Percentiles rank a stretch among this genome's conserved stretches.
Evolutionary conservation across 23 tunicate species (phyloP).

Genomic region (Trididemnum clinides): DNA sequence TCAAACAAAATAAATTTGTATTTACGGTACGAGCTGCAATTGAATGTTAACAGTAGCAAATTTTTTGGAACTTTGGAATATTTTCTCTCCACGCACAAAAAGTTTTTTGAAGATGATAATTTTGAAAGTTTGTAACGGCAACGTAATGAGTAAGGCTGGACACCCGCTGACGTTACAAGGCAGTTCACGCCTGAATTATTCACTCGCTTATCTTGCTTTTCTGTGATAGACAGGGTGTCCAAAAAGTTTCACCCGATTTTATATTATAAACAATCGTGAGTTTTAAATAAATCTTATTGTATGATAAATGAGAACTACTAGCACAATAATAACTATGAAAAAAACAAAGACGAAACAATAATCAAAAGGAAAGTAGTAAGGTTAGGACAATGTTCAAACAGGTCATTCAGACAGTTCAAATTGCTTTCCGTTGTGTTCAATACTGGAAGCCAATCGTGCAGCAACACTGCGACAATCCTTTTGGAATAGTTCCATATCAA

Average conservation of each 20-base stretch:
- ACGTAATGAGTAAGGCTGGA: too few species aligned
- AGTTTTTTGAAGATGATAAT: too few species aligned
- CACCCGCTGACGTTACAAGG: too few species aligned
- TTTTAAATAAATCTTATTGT: slow-evolving; percentile 5
- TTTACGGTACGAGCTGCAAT: too few species aligned
- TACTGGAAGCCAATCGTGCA: slow-evolving; percentile 26
- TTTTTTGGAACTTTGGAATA: too few species aligned
- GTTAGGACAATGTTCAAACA: slow-evolving; percentile 9
- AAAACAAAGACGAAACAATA: slow-evolving; percentile 20
- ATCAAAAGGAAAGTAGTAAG: background rate
- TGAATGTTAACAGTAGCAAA: too few species aligned
- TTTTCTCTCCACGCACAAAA: too few species aligned
- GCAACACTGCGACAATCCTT: slow-evolving; percentile 34
- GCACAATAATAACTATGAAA: slow-evolving; percentile 11
- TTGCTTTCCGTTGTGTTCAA: slow-evolving; percentile 31
- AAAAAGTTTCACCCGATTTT: slow-evolving; percentile 26
- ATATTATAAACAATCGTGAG: background rate
- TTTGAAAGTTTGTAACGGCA: too few species aligned
- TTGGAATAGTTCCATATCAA: slow-evolving; percentile 44
- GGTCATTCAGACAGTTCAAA: background rate
- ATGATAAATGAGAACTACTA: slow-evolving; percentile 27
- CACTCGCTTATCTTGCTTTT: too few species aligned
- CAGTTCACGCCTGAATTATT: too few species aligned
- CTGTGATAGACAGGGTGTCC: too few species aligned
- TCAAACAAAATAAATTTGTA: too few species aligned